These are phyloP conservation scores for Blera fallax DNA, from an alignment of 2,888 invertebrate genomes.

Conservation along the genomic window DNA sequence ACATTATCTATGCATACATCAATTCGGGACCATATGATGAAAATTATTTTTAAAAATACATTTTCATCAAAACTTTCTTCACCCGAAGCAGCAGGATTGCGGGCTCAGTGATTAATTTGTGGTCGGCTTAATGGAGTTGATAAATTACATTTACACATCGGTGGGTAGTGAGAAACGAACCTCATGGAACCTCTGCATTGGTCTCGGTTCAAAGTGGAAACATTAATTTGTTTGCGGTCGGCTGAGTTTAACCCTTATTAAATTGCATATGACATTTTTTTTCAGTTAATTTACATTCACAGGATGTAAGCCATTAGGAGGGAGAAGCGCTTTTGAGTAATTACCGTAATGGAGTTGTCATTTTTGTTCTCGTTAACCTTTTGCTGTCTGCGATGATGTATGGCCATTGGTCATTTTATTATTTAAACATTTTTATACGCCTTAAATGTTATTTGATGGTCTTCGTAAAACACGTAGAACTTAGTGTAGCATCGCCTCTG, in stretches of 20 bases:
- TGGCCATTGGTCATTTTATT: neutral
- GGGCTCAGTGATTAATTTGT: conserved; percentile 48
- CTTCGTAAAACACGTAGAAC: too few species aligned
- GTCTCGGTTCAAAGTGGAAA: conserved; percentile 34
- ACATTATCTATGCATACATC: neutral
- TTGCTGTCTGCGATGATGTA: neutral
- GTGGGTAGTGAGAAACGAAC: neutral
- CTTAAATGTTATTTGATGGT: too few species aligned
- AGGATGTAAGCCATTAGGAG: conserved; percentile 30
- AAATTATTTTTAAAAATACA: neutral
- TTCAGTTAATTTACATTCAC: conserved; percentile 54
- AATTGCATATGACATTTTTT: conserved; percentile 67
- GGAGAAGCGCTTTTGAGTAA: conserved; percentile 25
- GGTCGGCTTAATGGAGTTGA: conserved; percentile 62
- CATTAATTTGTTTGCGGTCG: conserved; percentile 64
- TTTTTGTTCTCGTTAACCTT: conserved; percentile 34
- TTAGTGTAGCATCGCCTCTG: too few species aligned
- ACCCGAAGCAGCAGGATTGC: neutral
- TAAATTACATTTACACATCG: conserved; percentile 55
- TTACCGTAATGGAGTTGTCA: conserved; percentile 40
- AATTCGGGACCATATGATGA: neutral
- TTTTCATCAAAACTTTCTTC: neutral
- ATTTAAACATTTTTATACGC: too few species aligned
- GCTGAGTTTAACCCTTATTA: conserved; percentile 64
- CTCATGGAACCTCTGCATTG: conserved; percentile 1